Conservation (phyloP, 2,113 vertebrate genomes). For the Melanerpes formicivorus region DNA sequence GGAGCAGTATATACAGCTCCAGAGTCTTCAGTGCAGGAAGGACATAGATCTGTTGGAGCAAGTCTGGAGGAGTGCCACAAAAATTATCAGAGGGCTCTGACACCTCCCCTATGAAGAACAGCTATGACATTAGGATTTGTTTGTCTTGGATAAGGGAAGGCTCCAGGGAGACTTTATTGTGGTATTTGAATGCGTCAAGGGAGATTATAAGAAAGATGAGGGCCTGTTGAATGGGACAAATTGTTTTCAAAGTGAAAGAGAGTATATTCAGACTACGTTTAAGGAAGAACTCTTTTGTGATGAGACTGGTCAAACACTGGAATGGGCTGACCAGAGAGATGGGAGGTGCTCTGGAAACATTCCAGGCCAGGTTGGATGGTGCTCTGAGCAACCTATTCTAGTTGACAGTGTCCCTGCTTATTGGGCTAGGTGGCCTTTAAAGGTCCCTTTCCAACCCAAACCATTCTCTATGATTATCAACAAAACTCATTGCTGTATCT, state of each 20-base stretch:
- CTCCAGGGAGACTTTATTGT: fast-evolving
- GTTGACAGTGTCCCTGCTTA: background rate
- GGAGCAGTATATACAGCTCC: background rate
- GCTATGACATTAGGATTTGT: background rate
- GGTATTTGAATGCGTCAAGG: background rate
- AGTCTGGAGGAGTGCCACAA: background rate
- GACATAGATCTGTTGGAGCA: fast-evolving
- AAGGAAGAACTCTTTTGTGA: background rate
- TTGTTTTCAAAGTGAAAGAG: background rate
- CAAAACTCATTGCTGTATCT: background rate
- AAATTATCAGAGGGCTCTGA: background rate
- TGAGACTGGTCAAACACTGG: background rate
- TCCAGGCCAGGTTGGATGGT: background rate
- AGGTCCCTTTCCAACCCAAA: background rate
- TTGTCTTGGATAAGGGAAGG: background rate
- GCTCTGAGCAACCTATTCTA: background rate
- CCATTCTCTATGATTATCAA: background rate
- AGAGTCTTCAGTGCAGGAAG: background rate
- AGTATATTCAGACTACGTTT: background rate
- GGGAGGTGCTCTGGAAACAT: background rate
- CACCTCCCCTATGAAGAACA: background rate
- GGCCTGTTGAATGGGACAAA: background rate
- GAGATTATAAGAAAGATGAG: background rate
- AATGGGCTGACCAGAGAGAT: background rate
- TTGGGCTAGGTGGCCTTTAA: background rate